Percentiles rank a stretch among this genome's conserved stretches.
phyloP scores from a whole-genome alignment of 2,113 vertebrate genomes.

The Cnemophilus loriae region DNA sequence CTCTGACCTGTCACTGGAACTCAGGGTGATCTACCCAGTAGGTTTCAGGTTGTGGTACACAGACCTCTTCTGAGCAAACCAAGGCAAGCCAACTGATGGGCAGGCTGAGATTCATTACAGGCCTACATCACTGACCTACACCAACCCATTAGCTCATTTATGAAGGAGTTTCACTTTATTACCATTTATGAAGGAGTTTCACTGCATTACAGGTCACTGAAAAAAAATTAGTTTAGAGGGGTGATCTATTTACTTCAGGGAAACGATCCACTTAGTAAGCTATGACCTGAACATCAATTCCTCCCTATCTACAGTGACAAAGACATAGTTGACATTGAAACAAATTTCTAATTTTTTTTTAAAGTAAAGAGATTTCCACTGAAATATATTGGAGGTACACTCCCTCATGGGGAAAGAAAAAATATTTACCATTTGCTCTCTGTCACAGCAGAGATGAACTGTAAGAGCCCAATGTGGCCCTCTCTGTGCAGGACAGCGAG shows the following conservation, averaged over 20 bases:
- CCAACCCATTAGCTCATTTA: neutral
- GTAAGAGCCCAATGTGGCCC: neutral
- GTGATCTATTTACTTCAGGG: neutral
- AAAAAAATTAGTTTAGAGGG: neutral
- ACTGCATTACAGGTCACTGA: neutral
- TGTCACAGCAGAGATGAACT: neutral
- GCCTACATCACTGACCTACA: neutral
- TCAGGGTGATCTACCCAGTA: neutral
- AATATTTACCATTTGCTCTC: neutral
- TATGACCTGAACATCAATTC: neutral
- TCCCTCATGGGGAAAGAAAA: neutral
- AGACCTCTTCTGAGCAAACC: neutral
- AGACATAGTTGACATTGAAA: neutral
- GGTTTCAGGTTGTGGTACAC: neutral
- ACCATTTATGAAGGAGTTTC: neutral
- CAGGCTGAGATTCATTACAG: neutral
- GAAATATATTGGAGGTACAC: neutral
- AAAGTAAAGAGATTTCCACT: neutral
- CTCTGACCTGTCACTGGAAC: neutral
- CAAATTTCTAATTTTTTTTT: neutral
- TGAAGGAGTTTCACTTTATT: neutral
- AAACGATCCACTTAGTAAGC: neutral
- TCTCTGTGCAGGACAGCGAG: neutral
- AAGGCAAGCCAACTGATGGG: neutral
- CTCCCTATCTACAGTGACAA: neutral